Base-by-base conservation (phyloP, 2,797 vertebrate species). In the Coranthus polyacanthus region DNA sequence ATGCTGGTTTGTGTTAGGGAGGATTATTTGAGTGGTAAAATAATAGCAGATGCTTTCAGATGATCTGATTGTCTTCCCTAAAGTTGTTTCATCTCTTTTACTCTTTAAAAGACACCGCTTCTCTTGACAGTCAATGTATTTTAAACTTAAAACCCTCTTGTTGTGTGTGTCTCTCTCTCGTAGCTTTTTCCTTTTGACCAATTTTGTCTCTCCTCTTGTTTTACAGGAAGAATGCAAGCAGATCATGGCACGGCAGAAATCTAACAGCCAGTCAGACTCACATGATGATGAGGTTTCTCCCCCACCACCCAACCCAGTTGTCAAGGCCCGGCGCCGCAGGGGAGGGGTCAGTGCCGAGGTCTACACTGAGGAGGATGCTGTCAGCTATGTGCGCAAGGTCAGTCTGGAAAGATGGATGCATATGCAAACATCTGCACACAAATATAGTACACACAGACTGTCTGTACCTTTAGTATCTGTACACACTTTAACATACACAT, bases 371-470 rank as follows among this genome's bases (percentile, higher is more conserved):
- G 98, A 99, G 57, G 98, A 99, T n/a, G 98, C 97, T 0, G 97
- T 97, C 76, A 97, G 97, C 80, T 99, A 99, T 0, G 97, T 99
- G 62, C 94, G 97, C 78, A 99, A 99, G 97, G 98, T 99, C 90
- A 88, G 26, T 18, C 12, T 50, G 2, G 7, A 15, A 32, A 32
- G 52, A 62, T 21, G 60, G 26, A 68, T 50, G 54, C 42, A 49
- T 9, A 5, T 10, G 15, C 22, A 56, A 37, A 65, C 38, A 41
- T 41, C 39, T 12, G 12, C 13, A 24, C 21, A 56, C 32, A 21
- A 6, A 53, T 2, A 20, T n/a, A n/a, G 11, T 22, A 21, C 20
- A 26, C 34, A 24, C n/a, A 37, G 18, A 29, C 26, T 29, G 9
- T 29, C 1, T 29, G 26, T 29, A 29, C 26, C 26, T 29, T 29